Evolutionary conservation across 2,113 vertebrate species (phyloP), one percentile per base, ranked within the genome.

Genomic region (Thamnaconus septentrionalis): DNA sequence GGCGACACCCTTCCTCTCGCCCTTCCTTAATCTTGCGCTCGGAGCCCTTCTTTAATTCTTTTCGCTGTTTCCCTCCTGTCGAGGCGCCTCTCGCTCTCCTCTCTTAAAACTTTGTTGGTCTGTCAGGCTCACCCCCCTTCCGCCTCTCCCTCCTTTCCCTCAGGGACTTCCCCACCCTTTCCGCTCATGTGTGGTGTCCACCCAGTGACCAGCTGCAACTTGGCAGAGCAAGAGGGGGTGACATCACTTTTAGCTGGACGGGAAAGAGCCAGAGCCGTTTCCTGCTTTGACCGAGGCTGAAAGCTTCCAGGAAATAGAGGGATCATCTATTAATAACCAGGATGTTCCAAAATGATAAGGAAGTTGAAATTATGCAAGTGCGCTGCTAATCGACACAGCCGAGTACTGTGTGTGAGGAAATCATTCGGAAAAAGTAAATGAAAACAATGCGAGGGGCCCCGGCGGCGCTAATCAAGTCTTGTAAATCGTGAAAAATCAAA

Each of bases 1-100:
- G 80, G 81, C 83, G 85, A 82, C 86, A 77, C 86, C 83, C 85
- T 86, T 87, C 84, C 84, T 83, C 73, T 76, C 60, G 44, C 59
- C 48, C 78, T 59, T 46, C 66, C 12, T 54, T 48, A 43, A 64
- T 75, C 46, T 54, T 45, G 51, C n/a, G 54, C 54, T 66, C 12
- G 31, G n/a, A 41, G 53, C 40, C 64, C 44, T 69, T 46, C 48
- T 65, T 58, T 73, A 59, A 59, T 54, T 64, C 53, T 71, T 62
- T 81, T 50, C 64, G 67, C 61, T 50, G 9, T 74, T 74, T 71
- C 18, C 18, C 18, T 31, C 18, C 18, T 31, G 18, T 31, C 18
- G 18, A 31, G 18, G 18, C 18, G 18, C 18, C 18, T 31, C 2
- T 31, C 18, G 18, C 18, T 31, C 18, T 31, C 18, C 18, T 31